Evolutionary conservation across 2,888 invertebrate genomes (phyloP).

Genomic region (Oligia latruncula): DNA sequence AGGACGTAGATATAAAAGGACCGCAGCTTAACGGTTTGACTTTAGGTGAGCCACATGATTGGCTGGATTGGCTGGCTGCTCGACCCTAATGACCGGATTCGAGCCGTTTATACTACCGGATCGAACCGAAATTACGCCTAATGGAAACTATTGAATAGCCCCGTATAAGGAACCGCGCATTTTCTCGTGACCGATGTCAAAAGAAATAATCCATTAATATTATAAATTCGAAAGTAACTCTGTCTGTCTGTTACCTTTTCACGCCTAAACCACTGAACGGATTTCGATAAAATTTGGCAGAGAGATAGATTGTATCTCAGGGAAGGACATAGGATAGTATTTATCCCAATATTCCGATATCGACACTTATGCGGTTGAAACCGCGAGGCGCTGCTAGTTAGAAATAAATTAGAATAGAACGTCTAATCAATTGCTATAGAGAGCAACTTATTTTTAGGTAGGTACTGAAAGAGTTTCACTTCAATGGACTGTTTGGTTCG

Average conservation of each 20-base stretch:
- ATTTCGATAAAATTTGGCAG: too few relatives aligned
- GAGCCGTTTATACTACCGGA: conserved; percentile 7
- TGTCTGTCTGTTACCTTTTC: too few relatives aligned
- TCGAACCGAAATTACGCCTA: conserved; percentile 24
- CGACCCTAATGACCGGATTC: conserved; percentile 20
- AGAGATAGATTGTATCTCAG: too few relatives aligned
- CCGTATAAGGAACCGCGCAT: not conserved
- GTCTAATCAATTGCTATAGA: not conserved
- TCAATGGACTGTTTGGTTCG: not conserved
- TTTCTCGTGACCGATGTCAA: not conserved
- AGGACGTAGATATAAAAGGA: not conserved
- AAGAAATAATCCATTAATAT: not conserved
- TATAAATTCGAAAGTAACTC: too few relatives aligned
- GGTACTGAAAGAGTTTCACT: not conserved
- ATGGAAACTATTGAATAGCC: conserved; percentile 14
- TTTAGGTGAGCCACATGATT: conserved; percentile 38
- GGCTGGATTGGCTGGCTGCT: conserved; percentile 6
- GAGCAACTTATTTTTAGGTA: not conserved
- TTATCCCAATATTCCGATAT: too few relatives aligned
- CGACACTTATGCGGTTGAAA: too few relatives aligned
- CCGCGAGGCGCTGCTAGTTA: too few relatives aligned
- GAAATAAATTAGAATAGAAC: not conserved
- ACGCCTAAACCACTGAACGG: too few relatives aligned
- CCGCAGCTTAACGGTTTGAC: not conserved
- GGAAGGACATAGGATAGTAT: too few relatives aligned